Base-by-base conservation (phyloP, 2,888 invertebrate species). In the Tubiluchus corallicola region DNA sequence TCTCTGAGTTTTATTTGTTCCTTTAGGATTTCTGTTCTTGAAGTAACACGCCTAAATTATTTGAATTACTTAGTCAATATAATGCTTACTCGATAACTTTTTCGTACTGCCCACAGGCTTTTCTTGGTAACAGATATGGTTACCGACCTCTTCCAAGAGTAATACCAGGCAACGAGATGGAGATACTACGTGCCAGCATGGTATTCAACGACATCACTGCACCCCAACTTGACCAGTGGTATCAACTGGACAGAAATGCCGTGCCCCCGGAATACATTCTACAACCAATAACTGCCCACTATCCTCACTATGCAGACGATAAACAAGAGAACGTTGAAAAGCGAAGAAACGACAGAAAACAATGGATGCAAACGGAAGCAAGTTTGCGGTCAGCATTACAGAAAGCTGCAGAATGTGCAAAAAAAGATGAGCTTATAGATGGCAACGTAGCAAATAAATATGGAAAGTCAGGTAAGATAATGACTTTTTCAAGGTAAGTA, bases 121-220 rank as follows among this genome's bases (percentile, higher is more conserved):
- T 96, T 59, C 69, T 94, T 17, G 94, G 94, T 0, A 94, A 96
- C 68, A 96, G 96, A 65, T 96, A 96, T 65, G 96, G 96, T 17
- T 96, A 96, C 65, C 76, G 96, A 13, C 94, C 96, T 0, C 85
- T 96, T 52, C 96, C 94, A 1, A 90, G 92, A 0, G 85, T 88
- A 60, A 87, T 96, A 46, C 68, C 87, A 1, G 88, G 87, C 20
- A 82, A 82, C 0, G 90, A 96, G 59, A 71, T 94, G 42, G 82
- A 82, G 57, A 67, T 85, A 71, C 68, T 96, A 15, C 71, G 85
- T 41, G 83, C 84, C 47, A 87, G 88, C 55, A 67, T 92, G 45
- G 57, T 55, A 44, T 50, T 50, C 19, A 52, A 52, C 16, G 50
- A 50, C 20, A 77, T 77, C 0, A 76, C 79, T 20, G 78, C 82